phyloP scores from a whole-genome alignment of 2,113 vertebrate species.

The Bungarus multicinctus region DNA sequence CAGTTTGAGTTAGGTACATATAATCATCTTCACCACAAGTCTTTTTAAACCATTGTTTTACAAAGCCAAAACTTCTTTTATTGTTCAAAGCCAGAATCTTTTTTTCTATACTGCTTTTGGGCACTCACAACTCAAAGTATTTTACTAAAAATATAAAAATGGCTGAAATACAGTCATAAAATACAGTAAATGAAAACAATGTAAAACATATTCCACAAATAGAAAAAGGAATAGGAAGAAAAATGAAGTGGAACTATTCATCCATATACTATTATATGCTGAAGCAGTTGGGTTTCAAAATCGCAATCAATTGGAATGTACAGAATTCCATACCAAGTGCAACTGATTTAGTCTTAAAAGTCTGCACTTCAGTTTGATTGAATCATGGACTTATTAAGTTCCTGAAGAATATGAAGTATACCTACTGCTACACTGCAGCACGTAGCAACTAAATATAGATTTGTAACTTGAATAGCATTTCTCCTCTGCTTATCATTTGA shows the following conservation, averaged over 20 bases:
- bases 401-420: neutral
- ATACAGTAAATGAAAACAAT: neutral
- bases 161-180: neutral
- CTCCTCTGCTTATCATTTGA: neutral
- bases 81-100: neutral
- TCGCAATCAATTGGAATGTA: neutral
- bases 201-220: neutral
- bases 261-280: neutral
- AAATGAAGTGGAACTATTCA: neutral
- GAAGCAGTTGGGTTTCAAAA: neutral
- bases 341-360: neutral
- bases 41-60: neutral
- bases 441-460: neutral
- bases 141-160: neutral
- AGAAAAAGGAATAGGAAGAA: neutral
- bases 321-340: neutral
- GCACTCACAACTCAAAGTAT: neutral
- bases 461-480: neutral
- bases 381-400: neutral
- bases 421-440: neutral
- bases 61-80: neutral
- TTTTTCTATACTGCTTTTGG: neutral
- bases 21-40: neutral
- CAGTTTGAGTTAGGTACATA: neutral
- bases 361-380: neutral